phyloP scores from a whole-genome alignment of 2,888 invertebrate species.

The Rhimphoctona megacephalus region DNA sequence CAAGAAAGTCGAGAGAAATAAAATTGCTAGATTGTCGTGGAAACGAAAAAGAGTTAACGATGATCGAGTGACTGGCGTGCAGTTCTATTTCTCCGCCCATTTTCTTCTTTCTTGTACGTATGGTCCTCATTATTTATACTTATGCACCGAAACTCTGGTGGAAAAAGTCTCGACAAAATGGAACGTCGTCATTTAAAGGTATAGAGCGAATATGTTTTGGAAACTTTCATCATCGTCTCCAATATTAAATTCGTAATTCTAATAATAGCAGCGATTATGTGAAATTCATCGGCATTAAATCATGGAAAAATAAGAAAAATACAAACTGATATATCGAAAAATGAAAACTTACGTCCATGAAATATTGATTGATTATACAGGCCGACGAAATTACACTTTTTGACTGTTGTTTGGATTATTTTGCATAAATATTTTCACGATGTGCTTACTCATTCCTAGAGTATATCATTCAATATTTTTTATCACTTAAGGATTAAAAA shows the following conservation, averaged over 20 bases:
- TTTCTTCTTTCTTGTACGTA: slow-evolving; percentile 48
- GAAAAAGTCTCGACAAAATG: not conserved
- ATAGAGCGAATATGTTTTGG: not conserved
- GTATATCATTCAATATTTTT: no score
- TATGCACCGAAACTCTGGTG: not conserved
- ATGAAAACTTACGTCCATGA: not conserved
- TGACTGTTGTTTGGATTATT: no score
- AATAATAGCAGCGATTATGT: no score
- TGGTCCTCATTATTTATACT: slow-evolving; percentile 16
- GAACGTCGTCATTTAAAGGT: not conserved
- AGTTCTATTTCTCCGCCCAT: slow-evolving; percentile 33
- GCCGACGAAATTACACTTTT: no score
- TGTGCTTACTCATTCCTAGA: no score
- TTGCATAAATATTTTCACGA: no score
- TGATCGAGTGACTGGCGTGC: slow-evolving; percentile 77
- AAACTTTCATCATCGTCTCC: not conserved
- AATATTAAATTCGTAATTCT: not conserved
- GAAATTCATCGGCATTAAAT: not conserved
- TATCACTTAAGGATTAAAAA: no score
- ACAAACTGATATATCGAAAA: not conserved
- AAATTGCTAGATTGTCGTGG: slow-evolving; percentile 29
- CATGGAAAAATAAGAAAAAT: not conserved
- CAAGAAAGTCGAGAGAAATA: slow-evolving; percentile 50
- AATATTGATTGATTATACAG: no score
- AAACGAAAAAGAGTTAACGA: slow-evolving; percentile 73